Base-by-base conservation (phyloP, 2,113 vertebrate genomes). In the Bujurquina vittata region DNA sequence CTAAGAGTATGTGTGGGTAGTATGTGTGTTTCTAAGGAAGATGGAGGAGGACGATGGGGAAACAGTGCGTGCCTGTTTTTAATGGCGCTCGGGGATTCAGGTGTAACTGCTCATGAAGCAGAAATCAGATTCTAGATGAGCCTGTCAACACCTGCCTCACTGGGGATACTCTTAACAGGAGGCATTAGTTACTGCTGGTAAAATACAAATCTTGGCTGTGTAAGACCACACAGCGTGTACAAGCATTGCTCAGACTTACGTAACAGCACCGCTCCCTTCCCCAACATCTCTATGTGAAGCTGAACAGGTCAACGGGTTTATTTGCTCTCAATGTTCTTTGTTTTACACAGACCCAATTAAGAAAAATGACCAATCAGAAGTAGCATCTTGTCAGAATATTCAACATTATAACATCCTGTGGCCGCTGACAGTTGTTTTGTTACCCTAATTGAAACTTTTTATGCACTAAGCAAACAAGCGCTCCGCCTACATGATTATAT, bases 171-270 rank as follows among this genome's bases (percentile, higher is more conserved):
- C 26, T 72, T 43, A 76, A 61, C 22, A 55, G 77, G 58, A 90
- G 81, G 61, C 63, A 35, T 60, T 63, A 46, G 75, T 85, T 91
- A 67, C 72, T 14, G 46, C 83, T 85, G 77, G 65, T 87, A 54
- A 84, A 93, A 88, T 61, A 88, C 88, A 88, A 91, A 88, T 92
- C 82, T 86, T 84, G 85, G 88, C 88, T 62, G 74, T 35, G 55
- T 26, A 57, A 73, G 61, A 74, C 63, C 62, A 55, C 88, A 80
- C 82, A 62, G 52, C 65, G 88, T 77, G 84, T 55, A 83, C 77
- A 72, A 87, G 83, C 72, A 58, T 7, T 5, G 85, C 84, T 85
- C 60, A 59, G 52, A 26, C 84, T 93, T 93, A 84, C 46, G 1
- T 91, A 92, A 94, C 85, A 26, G 77, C 80, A 80, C 81, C 84